Percentiles rank a stretch among this genome's conserved stretches.
Conservation (phyloP, 1,140 invertebrate species). For the Bradysia coprophila region DNA sequence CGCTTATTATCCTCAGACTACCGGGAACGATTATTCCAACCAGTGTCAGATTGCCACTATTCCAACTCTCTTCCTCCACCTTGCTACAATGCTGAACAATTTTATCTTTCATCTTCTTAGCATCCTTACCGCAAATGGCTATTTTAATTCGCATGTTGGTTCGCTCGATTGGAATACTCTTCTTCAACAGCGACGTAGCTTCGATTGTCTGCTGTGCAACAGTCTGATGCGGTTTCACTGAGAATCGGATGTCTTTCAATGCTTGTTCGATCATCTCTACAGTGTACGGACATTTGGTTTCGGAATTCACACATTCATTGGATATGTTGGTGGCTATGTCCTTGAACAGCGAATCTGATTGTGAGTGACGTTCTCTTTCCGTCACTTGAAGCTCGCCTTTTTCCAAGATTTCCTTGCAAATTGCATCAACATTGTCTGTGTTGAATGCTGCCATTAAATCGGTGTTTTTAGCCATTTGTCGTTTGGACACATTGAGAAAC, state of each 20-base stretch:
- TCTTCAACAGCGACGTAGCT: slow-evolving; percentile 79
- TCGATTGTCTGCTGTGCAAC: slow-evolving; percentile 94
- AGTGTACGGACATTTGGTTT: slow-evolving; percentile 92
- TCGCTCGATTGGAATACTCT: slow-evolving; percentile 75
- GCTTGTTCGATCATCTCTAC: slow-evolving; percentile 97
- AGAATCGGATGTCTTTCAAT: slow-evolving; percentile 93
- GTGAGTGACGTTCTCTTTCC: slow-evolving; percentile 87
- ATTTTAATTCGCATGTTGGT: slow-evolving; percentile 46
- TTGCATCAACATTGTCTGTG: slow-evolving; percentile 63
- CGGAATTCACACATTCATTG: slow-evolving; percentile 95
- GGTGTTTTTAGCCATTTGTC: slow-evolving; percentile 95
- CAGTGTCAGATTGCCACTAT: slow-evolving; percentile 53
- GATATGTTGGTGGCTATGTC: slow-evolving; percentile 85
- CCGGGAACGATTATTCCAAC: slow-evolving; percentile 86
- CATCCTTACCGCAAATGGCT: slow-evolving; percentile 48
- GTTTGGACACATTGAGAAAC: slow-evolving; percentile 96
- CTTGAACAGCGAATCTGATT: slow-evolving; percentile 80
- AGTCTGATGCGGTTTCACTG: slow-evolving; percentile 85
- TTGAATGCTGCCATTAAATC: slow-evolving; percentile 80
- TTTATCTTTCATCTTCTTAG: slow-evolving; percentile 60
- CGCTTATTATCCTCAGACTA: slow-evolving; percentile 71
- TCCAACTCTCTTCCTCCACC: slow-evolving; percentile 68
- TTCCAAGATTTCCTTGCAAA: slow-evolving; percentile 81
- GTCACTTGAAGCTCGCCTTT: slow-evolving; percentile 94
- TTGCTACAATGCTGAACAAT: slow-evolving; percentile 45